These are phyloP conservation scores for Hydropotes inermis DNA, from an alignment of 2,113 vertebrate genomes.

Conservation along the genomic window DNA sequence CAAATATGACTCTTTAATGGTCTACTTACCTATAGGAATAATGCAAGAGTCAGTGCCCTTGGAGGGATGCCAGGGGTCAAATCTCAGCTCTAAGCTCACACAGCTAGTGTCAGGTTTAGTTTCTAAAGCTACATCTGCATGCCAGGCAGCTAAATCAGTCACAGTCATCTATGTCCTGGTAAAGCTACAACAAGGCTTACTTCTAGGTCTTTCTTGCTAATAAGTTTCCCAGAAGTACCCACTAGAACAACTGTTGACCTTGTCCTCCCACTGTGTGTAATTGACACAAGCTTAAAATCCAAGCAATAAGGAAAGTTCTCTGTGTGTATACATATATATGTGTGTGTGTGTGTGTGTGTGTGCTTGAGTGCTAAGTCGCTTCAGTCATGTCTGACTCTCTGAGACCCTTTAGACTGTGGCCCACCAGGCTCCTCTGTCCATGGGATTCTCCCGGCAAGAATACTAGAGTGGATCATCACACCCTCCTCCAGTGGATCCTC, in stretches of 20 bases:
- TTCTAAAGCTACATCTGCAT: neutral
- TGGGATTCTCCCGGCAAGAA: neutral
- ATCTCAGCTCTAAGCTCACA: neutral
- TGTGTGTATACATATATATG: neutral
- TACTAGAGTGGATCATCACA: neutral
- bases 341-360: neutral
- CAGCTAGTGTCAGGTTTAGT: neutral
- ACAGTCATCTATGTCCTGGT: neutral
- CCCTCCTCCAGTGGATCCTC: neutral
- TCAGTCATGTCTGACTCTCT: neutral
- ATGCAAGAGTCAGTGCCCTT: neutral
- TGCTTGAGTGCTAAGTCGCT: neutral
- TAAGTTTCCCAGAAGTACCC: neutral
- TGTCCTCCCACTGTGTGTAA: neutral
- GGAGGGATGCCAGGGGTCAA: neutral
- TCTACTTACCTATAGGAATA: neutral
- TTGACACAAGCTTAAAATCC: neutral
- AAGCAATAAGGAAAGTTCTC: neutral
- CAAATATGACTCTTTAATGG: constrained; percentile 28
- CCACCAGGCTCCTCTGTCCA: neutral
- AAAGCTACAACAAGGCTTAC: neutral
- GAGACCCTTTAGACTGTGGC: neutral
- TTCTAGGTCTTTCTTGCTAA: neutral
- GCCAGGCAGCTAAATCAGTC: neutral
- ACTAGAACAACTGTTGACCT: neutral